A percentile compares a stretch with the other conserved stretches of the same genome.
phyloP scores from a whole-genome alignment of 2,113 vertebrate species.

The Seriola rivoliana region DNA sequence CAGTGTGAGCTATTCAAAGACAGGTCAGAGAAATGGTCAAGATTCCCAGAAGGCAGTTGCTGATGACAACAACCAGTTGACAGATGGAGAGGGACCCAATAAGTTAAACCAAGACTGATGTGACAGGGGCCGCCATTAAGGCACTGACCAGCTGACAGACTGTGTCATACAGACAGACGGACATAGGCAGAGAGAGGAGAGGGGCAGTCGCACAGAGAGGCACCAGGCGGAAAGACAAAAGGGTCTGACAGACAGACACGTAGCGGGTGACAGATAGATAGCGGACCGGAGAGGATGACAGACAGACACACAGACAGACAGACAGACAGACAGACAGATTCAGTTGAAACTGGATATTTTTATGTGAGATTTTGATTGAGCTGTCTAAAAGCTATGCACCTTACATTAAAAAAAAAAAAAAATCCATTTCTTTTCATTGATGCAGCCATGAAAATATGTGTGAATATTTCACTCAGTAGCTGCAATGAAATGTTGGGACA shows the following conservation, averaged over 20 bases:
- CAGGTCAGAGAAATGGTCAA: conserved; percentile 59
- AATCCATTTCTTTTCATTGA: conserved; percentile 19
- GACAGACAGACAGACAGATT: conserved; percentile 28
- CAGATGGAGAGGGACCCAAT: conserved; percentile 56
- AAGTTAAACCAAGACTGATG: conserved; percentile 67
- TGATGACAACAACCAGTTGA: conserved; percentile 67
- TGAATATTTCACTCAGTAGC: neutral
- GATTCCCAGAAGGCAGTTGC: conserved; percentile 49
- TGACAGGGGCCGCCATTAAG: conserved; percentile 71
- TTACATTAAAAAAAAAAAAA: neutral
- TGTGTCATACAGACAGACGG: conserved; percentile 59
- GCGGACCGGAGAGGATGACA: conserved; percentile 19
- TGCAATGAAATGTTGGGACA: neutral
- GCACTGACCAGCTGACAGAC: conserved; percentile 66
- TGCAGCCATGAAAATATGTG: neutral
- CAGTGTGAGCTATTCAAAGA: conserved; percentile 46
- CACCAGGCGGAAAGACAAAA: conserved; percentile 36
- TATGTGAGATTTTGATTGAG: conserved; percentile 26
- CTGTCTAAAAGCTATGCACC: neutral
- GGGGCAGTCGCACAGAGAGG: conserved; percentile 19
- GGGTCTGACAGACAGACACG: conserved; percentile 45
- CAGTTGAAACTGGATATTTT: conserved; percentile 19
- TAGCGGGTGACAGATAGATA: conserved; percentile 32
- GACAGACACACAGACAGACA: conserved; percentile 50
- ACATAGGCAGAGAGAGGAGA: conserved; percentile 23